Conservation (phyloP, 2,113 vertebrate genomes). For the Antigone vipio region DNA sequence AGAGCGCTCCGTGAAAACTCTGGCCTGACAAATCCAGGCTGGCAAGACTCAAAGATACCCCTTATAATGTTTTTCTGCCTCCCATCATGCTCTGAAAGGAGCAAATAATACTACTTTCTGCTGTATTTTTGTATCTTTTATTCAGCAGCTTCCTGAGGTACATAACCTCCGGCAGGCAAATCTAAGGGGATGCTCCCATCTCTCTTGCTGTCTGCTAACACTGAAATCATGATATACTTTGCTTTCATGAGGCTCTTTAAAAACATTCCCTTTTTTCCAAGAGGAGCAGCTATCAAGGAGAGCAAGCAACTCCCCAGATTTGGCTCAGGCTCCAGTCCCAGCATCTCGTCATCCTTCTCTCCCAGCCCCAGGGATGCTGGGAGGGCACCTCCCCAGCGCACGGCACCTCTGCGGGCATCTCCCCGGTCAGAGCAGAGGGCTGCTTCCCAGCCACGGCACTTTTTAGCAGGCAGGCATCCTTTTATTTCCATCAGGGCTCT, state of each 20-base stretch:
- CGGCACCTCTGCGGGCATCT: background rate
- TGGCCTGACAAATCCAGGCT: conserved; percentile 44
- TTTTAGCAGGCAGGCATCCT: background rate
- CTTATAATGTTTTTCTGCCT: background rate
- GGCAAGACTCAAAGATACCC: conserved; percentile 9
- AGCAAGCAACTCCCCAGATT: background rate
- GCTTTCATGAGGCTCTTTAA: conserved; percentile 39
- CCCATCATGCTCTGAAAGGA: conserved; percentile 32
- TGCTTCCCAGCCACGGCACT: background rate
- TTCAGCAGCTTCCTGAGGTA: conserved; percentile 56
- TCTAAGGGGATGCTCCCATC: conserved; percentile 41
- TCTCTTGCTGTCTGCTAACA: background rate
- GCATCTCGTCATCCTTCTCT: background rate
- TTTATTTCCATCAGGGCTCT: background rate
- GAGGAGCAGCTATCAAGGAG: background rate
- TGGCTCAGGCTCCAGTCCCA: background rate
- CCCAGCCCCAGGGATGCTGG: background rate
- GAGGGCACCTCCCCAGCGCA: background rate
- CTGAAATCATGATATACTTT: background rate
- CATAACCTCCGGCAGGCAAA: conserved; percentile 54
- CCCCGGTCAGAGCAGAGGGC: fast-evolving
- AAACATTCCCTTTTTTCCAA: background rate
- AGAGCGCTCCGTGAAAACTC: conserved; percentile 24
- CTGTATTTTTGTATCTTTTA: conserved; percentile 39
- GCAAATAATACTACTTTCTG: background rate